Evolutionary conservation across 2,888 invertebrate species (phyloP), one percentile per base, ranked within the genome.

Genomic region (Theristus sp.): DNA sequence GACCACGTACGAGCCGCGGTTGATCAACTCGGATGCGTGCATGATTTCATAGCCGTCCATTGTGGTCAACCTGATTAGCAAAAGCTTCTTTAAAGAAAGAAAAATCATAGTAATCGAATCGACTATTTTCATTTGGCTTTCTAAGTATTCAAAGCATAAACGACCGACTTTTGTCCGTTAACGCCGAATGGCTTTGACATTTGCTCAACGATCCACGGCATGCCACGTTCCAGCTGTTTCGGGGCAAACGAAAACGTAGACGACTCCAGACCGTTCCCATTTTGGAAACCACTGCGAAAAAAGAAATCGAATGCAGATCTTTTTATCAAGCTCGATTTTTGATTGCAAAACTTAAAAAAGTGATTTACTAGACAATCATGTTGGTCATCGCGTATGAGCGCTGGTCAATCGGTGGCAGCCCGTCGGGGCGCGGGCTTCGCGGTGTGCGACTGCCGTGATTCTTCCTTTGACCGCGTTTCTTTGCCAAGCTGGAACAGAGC

Each of bases 161-260:
- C 6, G 38, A 13, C 38, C 6, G 6, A 38, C 38, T 38, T 38
- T 17, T 38, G 38, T 6, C 29, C 29, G 26, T 57, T 28, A 13
- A 57, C 57, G 1, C 10, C 24, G 22, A 25, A 57, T 20, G n/a
- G 31, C 26, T 38, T 57, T 6, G 57, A 29, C 38, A 57, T 1
- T 25, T 57, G 28, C 26, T 57, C 57, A 6, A 57, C 3, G 6
- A 57, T 46, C 57, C 57, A 57, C 20, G 57, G 30, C 57, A 57
- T 57, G 24, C 57, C 57, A 13, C 38, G 10, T 20, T 24, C 38
- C 38, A 57, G 17, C n/a, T 57, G 57, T 22, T 38, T 31, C 3
- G 6, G 10, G 25, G 38, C 25, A 22, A 57, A 57, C 57, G 29
- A 17, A 25, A 57, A 38, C 25, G 29, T 1, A 1, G 10, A 24